These are phyloP conservation scores for Eucriotettix oculatus DNA, from an alignment of 2,888 invertebrate genomes.

Conservation along the genomic window DNA sequence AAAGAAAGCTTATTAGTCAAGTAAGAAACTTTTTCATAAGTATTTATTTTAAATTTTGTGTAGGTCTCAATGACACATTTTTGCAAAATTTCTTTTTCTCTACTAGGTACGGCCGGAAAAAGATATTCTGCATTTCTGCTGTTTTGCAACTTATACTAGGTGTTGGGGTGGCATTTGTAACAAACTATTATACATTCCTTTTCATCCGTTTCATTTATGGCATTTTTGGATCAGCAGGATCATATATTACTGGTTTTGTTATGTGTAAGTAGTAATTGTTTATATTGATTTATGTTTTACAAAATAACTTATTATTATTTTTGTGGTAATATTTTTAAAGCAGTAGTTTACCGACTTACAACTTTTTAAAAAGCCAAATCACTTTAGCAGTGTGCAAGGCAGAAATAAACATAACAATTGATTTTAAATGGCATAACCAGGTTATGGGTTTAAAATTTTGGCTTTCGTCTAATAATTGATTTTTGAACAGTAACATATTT, in stretches of 20 bases:
- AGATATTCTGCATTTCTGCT: conserved; percentile 61
- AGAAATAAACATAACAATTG: not conserved
- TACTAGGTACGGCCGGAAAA: conserved; percentile 48
- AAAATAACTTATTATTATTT: not conserved
- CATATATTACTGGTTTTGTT: conserved; percentile 42
- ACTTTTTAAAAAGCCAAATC: too few relatives aligned
- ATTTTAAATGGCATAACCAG: too few relatives aligned
- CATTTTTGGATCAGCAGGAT: conserved; percentile 70
- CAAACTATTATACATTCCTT: conserved; percentile 28
- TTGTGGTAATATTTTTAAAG: too few relatives aligned
- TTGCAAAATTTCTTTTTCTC: not conserved
- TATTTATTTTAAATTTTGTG: too few relatives aligned
- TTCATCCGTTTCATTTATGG: conserved; percentile 46
- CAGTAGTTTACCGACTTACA: too few relatives aligned
- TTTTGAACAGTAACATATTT: too few relatives aligned
- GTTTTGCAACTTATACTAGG: conserved; percentile 52
- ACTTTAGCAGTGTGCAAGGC: not conserved
- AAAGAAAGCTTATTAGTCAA: too few relatives aligned
- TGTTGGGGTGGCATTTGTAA: conserved; percentile 52
- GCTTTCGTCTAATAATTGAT: too few relatives aligned
- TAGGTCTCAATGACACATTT: too few relatives aligned
- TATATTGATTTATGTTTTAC: not conserved
- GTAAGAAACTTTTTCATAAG: too few relatives aligned
- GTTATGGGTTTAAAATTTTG: too few relatives aligned
- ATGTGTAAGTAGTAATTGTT: conserved; percentile 22